These are phyloP conservation scores for Stenodema calcarata DNA, from an alignment of 2,888 invertebrate genomes.

Conservation along the genomic window DNA sequence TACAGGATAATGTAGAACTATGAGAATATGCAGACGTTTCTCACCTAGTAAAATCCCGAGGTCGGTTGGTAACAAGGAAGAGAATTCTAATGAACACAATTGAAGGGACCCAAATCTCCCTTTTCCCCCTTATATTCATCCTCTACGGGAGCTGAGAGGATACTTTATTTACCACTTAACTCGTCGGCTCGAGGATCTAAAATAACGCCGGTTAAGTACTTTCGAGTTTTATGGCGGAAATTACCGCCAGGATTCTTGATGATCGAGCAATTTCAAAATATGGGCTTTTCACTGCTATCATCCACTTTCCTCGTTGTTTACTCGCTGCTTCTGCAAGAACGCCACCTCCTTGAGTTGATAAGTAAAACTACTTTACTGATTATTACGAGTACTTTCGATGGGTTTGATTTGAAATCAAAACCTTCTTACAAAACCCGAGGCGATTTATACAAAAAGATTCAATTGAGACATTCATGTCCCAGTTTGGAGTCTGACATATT, in stretches of 20 bases:
- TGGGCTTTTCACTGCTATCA: not conserved
- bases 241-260: not conserved
- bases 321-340: too few species aligned
- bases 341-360: too few species aligned
- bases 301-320: too few species aligned
- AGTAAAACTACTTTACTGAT: too few species aligned
- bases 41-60: not conserved
- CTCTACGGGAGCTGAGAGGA: not conserved
- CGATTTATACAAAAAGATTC: too few species aligned
- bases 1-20: too few species aligned
- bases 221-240: conserved; percentile 8
- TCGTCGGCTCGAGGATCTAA: not conserved
- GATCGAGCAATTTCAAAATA: not conserved
- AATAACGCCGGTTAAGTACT: not conserved
- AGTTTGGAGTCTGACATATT: too few species aligned
- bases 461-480: too few species aligned
- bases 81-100: not conserved
- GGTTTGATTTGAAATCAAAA: too few species aligned
- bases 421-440: too few species aligned
- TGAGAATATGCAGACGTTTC: too few species aligned
- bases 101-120: not conserved
- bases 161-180: conserved; percentile 13
- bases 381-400: too few species aligned
- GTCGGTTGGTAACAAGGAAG: not conserved
- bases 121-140: not conserved